These are phyloP conservation scores for Dasyprocta punctata DNA, from an alignment of 2,113 vertebrate genomes.

Conservation along the genomic window DNA sequence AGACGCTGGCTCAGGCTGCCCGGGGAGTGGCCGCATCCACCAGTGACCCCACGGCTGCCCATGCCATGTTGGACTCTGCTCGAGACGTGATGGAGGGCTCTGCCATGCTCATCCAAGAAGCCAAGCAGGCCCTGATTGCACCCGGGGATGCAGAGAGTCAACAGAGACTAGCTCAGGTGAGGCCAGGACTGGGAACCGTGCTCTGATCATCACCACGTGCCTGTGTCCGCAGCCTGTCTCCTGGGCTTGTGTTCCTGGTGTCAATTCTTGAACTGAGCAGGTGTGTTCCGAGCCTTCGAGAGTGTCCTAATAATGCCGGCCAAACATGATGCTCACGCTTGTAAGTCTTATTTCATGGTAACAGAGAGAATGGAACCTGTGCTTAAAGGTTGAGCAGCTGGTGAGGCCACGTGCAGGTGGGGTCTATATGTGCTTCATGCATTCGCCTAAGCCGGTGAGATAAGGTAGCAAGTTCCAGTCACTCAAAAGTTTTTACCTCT, in stretches of 20 bases:
- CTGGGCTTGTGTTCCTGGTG: neutral
- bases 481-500: neutral
- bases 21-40: constrained; percentile 97
- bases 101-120: constrained; percentile 97
- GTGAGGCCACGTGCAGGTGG: neutral
- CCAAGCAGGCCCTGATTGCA: constrained; percentile 95
- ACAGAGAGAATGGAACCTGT: neutral
- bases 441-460: neutral
- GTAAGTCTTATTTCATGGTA: neutral
- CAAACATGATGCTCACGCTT: fast-evolving
- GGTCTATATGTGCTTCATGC: fast-evolving
- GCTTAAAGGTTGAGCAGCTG: neutral
- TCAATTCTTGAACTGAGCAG: neutral
- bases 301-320: neutral
- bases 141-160: constrained; percentile 98
- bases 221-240: neutral
- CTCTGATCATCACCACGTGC: fast-evolving
- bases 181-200: neutral
- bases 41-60: constrained; percentile 91
- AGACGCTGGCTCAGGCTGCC: constrained; percentile 96
- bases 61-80: constrained; percentile 96
- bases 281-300: neutral
- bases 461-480: neutral
- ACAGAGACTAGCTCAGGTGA: constrained; percentile 97
- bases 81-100: constrained; percentile 99